Conservation (phyloP, 1,140 invertebrate species). For the Hycleus cichorii region DNA sequence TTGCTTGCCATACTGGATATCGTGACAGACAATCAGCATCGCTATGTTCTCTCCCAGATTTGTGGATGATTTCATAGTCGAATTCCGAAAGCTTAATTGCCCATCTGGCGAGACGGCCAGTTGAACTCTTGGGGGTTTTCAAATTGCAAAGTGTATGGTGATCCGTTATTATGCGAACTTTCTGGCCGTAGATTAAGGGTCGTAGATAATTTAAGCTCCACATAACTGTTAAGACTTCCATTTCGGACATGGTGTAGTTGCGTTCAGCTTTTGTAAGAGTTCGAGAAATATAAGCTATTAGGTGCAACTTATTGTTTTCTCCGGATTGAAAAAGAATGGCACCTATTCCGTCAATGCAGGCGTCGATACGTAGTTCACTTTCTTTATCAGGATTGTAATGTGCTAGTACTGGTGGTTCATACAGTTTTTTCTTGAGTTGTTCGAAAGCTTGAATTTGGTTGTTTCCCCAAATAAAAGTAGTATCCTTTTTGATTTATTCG, state of each 20-base stretch:
- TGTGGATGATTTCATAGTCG: conserved; percentile 25
- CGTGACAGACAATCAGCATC: conserved; percentile 33
- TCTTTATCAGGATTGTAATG: no score
- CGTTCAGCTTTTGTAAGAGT: background rate
- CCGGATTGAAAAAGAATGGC: no score
- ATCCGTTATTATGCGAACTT: conserved; percentile 25
- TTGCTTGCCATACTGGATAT: conserved; percentile 11
- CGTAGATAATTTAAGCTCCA: background rate
- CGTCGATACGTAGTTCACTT: no score
- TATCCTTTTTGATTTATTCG: background rate
- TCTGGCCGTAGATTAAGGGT: background rate
- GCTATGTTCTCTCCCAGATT: conserved; percentile 23
- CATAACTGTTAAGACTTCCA: background rate
- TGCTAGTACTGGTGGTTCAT: no score
- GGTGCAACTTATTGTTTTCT: no score
- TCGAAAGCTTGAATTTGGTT: background rate
- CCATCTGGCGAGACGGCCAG: conserved; percentile 36
- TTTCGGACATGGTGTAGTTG: background rate
- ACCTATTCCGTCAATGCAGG: no score
- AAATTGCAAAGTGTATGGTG: conserved; percentile 45
- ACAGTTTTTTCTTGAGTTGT: no score
- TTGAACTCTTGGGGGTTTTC: conserved; percentile 34
- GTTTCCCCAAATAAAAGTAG: background rate
- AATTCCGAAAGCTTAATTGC: conserved; percentile 23
- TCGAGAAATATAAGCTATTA: background rate